Evolutionary conservation across 2,113 vertebrate species (phyloP), one percentile per base, ranked within the genome.

Genomic region (Amblyornis subalaris): DNA sequence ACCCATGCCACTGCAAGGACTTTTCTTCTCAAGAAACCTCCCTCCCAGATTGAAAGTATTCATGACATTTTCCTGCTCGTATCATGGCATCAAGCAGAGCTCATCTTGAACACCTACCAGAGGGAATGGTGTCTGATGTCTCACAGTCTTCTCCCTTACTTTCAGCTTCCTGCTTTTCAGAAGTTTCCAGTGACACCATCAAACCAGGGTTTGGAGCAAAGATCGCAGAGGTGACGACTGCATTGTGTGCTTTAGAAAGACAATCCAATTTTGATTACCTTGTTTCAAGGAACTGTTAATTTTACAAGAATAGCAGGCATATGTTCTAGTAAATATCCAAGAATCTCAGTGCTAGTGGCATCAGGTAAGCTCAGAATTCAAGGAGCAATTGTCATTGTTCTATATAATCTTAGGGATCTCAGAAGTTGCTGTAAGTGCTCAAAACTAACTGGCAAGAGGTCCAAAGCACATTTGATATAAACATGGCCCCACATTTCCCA

Each of bases 201-300:
- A 99, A 98, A 87, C 97, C 97, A 38, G 99, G 99, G 88, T 99
- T 98, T 31, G 99, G 99, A 61, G 99, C 99, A 95, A 99, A 99
- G 88, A 99, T 98, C 0, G 99, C 99, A 10, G 99, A 99, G 28
- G 99, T 99, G 95, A 99, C 99, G 42, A 99, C 99, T 25, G 99
- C 99, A 67, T 99, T 99, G 97, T 99, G 99, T 5, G 99, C 99
- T 99, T 76, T 69, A 91, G 58, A 91, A 93, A 97, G 75, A 96
- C 40, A 94, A 88, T 8, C 19, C 66, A 16, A 14, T 26, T 90
- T 76, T 85, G 24, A 61, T 76, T 87, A 92, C 36, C 10, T 80
- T 74, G 51, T 71, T 91, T 88, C 53, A 95, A 85, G n/a, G 65
- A 90, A 70, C 25, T 36, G 36, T 50, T 83, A 8, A 25, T 87